These are phyloP conservation scores for Labia minor DNA, from an alignment of 2,888 invertebrate species.

Conservation along the genomic window DNA sequence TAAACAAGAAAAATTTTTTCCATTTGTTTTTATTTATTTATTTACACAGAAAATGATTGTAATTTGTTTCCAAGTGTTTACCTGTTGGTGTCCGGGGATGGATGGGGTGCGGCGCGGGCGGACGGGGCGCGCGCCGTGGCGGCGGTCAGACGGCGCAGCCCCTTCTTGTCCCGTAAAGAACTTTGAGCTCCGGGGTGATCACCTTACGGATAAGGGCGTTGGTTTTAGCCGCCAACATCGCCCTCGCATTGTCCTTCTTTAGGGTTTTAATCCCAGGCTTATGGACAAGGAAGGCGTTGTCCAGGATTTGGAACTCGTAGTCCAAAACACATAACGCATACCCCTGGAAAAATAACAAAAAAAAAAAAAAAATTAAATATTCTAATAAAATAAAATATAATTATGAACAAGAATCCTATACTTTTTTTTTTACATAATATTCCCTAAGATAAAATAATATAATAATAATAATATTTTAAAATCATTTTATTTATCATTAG, in stretches of 20 bases:
- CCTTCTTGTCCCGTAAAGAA: conserved; percentile 66
- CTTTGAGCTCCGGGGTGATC: conserved; percentile 74
- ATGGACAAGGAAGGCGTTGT: conserved; percentile 87
- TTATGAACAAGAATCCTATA: background rate
- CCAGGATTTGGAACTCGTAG: conserved; percentile 85
- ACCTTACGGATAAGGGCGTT: conserved; percentile 64
- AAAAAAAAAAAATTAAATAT: conserved; percentile 21
- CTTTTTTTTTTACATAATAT: background rate
- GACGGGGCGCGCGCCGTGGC: conserved; percentile 13
- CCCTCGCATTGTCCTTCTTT: conserved; percentile 66
- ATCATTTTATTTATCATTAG: no score
- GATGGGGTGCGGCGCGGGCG: background rate
- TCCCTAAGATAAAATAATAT: background rate
- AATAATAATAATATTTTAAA: no score
- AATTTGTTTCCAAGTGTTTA: no score
- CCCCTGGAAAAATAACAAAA: conserved; percentile 54
- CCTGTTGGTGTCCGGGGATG: no score
- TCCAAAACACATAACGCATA: conserved; percentile 81
- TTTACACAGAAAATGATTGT: no score
- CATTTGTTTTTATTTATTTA: no score
- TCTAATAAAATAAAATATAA: conserved; percentile 20
- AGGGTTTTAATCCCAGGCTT: conserved; percentile 82
- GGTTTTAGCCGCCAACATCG: conserved; percentile 63
- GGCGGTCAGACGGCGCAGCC: conserved; percentile 64
- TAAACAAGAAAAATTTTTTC: no score